Evolutionary conservation across 2,888 invertebrate species (phyloP), one percentile per base, ranked within the genome.

Genomic region (Helicoverpa assulta): DNA sequence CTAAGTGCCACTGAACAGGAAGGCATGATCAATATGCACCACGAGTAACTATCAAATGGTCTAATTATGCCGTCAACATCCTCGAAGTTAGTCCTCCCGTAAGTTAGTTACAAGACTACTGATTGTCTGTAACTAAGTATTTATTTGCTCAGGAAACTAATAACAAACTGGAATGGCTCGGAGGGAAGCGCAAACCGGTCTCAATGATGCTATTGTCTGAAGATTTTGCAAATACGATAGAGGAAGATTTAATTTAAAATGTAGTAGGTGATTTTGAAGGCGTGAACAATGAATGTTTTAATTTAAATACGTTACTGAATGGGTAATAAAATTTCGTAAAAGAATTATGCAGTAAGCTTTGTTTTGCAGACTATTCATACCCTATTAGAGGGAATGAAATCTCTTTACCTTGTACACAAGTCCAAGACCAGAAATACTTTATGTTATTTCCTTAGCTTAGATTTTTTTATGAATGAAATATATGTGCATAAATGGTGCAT

Each of bases 141-240:
- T 83, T 83, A 83, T 85, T 80, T 85, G 73, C 70, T 60, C 70
- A 78, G 70, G 78, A 81, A 83, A 83, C 85, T 83, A 83, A 83
- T 83, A 83, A 81, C 75, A 64, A 81, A 83, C 69, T 83, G 59
- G 64, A 73, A 81, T 82, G 53, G 73, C 69, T 70, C 33, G n/a
- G 47, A 73, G 74, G 74, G 73, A 70, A 69, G 70, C 71, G 76
- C 40, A 66, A 66, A 70, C 72, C 53, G 67, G 61, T 71, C 60
- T 59, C 63, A 50, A 29, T 43, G 33, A 61, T 57, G 68, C 72
- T 54, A 77, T 67, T 70, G 73, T 70, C 60, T 53, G 53, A 52
- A 12, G 53, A 67, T 69, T 69, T 65, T 55, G 57, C 18, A n/a
- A 65, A 54, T 76, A 50, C 47, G 2, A 21, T 54, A 12, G 47